Evolutionary conservation across 2,888 invertebrate genomes (phyloP), one percentile per base, ranked within the genome.

Genomic region (Drosophila longiperda): DNA sequence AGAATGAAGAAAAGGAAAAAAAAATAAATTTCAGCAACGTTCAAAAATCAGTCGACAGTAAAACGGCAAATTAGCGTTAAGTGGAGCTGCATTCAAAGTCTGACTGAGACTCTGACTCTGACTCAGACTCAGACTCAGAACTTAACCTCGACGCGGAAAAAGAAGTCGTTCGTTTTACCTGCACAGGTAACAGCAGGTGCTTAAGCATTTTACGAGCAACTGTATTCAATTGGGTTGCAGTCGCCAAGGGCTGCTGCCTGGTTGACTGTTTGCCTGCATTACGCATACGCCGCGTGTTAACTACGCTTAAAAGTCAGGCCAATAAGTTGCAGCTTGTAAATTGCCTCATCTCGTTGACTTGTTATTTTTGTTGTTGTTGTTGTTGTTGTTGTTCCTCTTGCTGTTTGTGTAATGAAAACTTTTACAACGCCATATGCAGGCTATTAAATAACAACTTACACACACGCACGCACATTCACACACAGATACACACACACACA

Each of bases 351-450:
- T 79, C 64, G 80, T 75, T 75, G 67, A 65, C 78, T 75, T 65
- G 49, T 48, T 75, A 40, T 72, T 73, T 23, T 54, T 59, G 55
- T 33, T 64, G 59, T 59, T 78, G 77, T 66, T 66, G 64, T 49
- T 80, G 53, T 48, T 73, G 63, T 49, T 59, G 49, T n/a, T 75
- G 66, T 53, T 79, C 17, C 29, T 50, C 78, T 68, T 78, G 87
- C 82, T 89, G 89, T 84, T 89, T 87, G 89, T 87, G 87, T 87
- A 85, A 89, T 85, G 87, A 84, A 85, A 85, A 85, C 85, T 89
- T 89, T 89, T 89, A 89, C 85, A 85, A 86, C 88, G 90, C 86
- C 90, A 89, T 85, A 86, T 89, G 86, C 90, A 87, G 80, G 86
- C 90, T 87, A 87, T 87, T 87, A 89, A 89, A 85, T 89, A 89